phyloP scores from a whole-genome alignment of 1,140 invertebrate genomes.

The Drosophila sp. region DNA sequence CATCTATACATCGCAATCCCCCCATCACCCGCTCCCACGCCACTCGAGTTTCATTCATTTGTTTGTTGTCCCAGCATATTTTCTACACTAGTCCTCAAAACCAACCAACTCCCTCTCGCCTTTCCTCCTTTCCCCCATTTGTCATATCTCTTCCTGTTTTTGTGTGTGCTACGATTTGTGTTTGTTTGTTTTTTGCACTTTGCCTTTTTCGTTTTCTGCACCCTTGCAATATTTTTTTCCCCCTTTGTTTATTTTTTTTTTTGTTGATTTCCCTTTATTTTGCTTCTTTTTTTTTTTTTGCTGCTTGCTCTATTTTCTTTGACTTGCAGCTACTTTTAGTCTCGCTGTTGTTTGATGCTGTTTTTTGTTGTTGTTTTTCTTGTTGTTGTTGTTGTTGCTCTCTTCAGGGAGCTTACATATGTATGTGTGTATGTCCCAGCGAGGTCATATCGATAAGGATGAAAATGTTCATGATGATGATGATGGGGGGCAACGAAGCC shows the following conservation, averaged over 20 bases:
- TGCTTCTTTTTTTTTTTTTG: conserved; percentile 19
- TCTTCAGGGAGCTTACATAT: conserved; percentile 11
- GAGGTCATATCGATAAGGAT: conserved; percentile 31
- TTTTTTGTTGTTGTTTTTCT: neutral
- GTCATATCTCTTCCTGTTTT: conserved; percentile 33
- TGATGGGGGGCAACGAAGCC: neutral
- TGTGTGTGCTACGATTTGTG: conserved; percentile 43
- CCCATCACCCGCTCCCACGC: neutral
- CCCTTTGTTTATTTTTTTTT: conserved; percentile 8
- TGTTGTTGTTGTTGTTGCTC: neutral
- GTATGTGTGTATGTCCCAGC: neutral
- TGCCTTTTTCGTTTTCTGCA: conserved; percentile 47
- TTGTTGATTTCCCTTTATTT: neutral
- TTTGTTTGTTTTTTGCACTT: conserved; percentile 57
- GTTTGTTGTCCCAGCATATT: conserved; percentile 47
- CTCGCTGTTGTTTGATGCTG: conserved; percentile 21
- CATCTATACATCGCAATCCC: neutral
- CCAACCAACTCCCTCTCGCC: neutral
- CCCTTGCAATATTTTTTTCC: conserved; percentile 42
- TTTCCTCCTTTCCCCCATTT: conserved; percentile 24
- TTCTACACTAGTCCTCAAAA: conserved; percentile 30
- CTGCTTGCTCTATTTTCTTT: conserved; percentile 21
- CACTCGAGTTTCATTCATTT: neutral
- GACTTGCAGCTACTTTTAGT: conserved; percentile 41
- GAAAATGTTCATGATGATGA: conserved; percentile 1